A percentile compares a stretch with the other conserved stretches of the same genome.
These are phyloP conservation scores for Oriolus oriolus DNA, from an alignment of 2,113 vertebrate genomes.

Conservation along the genomic window DNA sequence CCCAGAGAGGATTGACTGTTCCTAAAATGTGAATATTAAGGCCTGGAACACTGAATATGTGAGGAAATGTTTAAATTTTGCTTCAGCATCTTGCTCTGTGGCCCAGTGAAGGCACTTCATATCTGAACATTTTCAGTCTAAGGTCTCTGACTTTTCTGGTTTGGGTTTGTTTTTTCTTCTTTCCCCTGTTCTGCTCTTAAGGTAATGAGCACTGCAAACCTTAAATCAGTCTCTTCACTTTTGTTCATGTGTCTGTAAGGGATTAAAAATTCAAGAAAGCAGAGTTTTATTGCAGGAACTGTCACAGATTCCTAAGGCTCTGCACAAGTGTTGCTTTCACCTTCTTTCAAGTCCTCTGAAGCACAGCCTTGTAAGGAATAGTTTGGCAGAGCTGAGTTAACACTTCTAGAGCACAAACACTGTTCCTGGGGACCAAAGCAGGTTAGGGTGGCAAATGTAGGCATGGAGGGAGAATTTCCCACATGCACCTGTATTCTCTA, in stretches of 20 bases:
- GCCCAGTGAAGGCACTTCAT: background rate
- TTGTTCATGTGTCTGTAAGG: background rate
- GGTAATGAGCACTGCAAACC: background rate
- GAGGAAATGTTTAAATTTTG: background rate
- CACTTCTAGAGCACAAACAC: background rate
- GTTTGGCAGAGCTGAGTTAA: background rate
- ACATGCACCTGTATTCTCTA: background rate
- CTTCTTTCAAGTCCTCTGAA: background rate
- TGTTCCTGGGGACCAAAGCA: background rate
- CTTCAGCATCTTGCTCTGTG: background rate
- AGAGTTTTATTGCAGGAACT: background rate
- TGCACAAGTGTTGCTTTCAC: background rate
- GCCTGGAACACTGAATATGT: background rate
- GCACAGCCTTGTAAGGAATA: background rate
- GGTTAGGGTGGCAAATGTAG: background rate
- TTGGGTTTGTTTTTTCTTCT: background rate
- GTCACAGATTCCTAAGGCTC: background rate
- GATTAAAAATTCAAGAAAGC: background rate
- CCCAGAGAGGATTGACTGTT: background rate
- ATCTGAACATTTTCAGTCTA: background rate
- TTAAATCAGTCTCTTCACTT: background rate
- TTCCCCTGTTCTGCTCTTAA: background rate
- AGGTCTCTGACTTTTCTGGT: background rate
- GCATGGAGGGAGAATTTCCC: background rate
- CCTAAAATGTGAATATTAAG: background rate